Conservation (phyloP, 1,140 invertebrate genomes). For the Druon quercuslanigerum region DNA sequence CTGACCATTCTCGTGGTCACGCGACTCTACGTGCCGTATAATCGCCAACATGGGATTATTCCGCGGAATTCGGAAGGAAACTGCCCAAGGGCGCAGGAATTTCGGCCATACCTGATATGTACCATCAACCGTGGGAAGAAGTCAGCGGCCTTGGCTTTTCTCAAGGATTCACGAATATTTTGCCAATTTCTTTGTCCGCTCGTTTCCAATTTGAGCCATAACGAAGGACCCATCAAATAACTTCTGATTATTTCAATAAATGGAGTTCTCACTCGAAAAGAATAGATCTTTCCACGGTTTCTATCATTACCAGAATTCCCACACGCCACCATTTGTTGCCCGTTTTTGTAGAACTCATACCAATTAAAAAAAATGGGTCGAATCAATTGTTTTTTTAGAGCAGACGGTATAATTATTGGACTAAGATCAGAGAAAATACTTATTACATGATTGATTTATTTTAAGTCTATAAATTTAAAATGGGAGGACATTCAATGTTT, state of each 20-base stretch:
- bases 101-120: not conserved
- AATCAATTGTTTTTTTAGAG: too few relatives aligned
- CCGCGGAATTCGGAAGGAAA: conserved; percentile 39
- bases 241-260: conserved; percentile 16
- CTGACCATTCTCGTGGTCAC: conserved; percentile 38
- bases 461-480: too few relatives aligned
- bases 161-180: conserved; percentile 20
- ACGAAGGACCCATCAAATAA: not conserved
- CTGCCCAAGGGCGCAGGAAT: conserved; percentile 19
- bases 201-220: not conserved
- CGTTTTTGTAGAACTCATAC: too few relatives aligned
- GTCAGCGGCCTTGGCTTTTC: not conserved
- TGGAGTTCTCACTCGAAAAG: not conserved
- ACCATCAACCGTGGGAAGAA: conserved; percentile 18
- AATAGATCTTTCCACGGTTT: not conserved
- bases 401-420: too few relatives aligned
- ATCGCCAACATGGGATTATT: conserved; percentile 36
- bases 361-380: too few relatives aligned
- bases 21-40: conserved; percentile 39
- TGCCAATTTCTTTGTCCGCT: not conserved
- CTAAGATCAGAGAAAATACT: too few relatives aligned
- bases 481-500: too few relatives aligned
- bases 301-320: not conserved
- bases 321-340: not conserved
- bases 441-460: too few relatives aligned